These are phyloP conservation scores for Pilophorus perplexus DNA, from an alignment of 2,888 invertebrate species.

Conservation along the genomic window DNA sequence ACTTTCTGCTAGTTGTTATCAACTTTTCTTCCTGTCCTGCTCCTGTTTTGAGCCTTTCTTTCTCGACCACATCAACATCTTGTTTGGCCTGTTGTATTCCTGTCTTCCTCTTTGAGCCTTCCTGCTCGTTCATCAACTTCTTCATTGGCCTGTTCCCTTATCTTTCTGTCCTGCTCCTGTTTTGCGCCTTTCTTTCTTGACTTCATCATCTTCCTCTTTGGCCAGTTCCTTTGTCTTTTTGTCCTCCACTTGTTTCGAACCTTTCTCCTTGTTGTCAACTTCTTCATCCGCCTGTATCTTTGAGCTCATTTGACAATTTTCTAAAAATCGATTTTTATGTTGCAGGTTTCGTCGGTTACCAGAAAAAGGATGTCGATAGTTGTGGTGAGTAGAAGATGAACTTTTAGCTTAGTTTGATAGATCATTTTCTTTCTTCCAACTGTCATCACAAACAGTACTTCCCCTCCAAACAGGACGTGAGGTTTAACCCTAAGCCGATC, in stretches of 20 bases:
- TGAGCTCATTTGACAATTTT: no score
- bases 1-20: no score
- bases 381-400: conserved; percentile 16
- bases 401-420: neutral
- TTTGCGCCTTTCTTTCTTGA: neutral
- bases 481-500: neutral
- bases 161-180: neutral
- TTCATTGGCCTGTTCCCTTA: no score
- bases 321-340: no score
- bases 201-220: neutral
- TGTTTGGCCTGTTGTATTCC: no score
- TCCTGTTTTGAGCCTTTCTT: no score
- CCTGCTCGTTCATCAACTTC: no score
- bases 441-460: neutral
- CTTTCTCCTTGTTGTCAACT: neutral
- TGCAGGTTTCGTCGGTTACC: conserved; percentile 31
- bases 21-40: no score
- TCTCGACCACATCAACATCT: no score
- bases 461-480: neutral
- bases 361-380: conserved; percentile 31
- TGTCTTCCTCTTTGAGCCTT: no score
- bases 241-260: neutral
- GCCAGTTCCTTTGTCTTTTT: neutral
- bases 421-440: neutral
- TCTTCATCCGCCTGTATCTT: no score